Evolutionary conservation across 2,888 invertebrate species (phyloP).

Genomic region (Dicranocentrus wangi): DNA sequence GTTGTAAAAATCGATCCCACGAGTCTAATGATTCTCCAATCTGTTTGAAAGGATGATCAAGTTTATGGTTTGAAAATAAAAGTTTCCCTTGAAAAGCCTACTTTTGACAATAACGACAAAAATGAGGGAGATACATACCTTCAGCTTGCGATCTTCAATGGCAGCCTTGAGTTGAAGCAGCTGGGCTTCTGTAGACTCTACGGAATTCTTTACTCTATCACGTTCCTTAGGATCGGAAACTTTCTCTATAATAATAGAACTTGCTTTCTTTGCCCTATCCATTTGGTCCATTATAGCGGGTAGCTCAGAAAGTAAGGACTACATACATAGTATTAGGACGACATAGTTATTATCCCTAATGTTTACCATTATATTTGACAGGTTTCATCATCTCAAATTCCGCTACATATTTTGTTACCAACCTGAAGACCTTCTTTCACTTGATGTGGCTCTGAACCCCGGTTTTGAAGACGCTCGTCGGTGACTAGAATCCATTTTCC

Average conservation of each 20-base stretch:
- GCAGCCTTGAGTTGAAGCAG: slow-evolving; percentile 84
- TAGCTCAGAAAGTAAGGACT: slow-evolving; percentile 61
- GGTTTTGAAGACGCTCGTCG: slow-evolving; percentile 85
- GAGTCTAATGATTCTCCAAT: slow-evolving; percentile 91
- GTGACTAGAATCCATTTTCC: slow-evolving; percentile 89
- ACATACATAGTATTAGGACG: not conserved
- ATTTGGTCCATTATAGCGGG: slow-evolving; percentile 82
- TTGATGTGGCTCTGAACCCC: slow-evolving; percentile 84
- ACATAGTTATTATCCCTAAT: not conserved
- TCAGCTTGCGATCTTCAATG: slow-evolving; percentile 88
- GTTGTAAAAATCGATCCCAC: slow-evolving; percentile 88
- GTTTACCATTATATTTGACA: slow-evolving; percentile 14
- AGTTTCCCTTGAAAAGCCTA: too few relatives aligned
- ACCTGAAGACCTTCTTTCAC: slow-evolving; percentile 84
- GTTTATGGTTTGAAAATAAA: not conserved
- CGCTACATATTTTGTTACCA: slow-evolving; percentile 70
- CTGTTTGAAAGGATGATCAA: slow-evolving; percentile 45
- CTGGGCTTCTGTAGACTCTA: slow-evolving; percentile 85
- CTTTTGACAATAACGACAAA: too few relatives aligned
- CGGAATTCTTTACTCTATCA: slow-evolving; percentile 83
- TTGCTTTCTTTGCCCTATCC: slow-evolving; percentile 85
- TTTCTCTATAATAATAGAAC: slow-evolving; percentile 85
- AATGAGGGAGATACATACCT: too few relatives aligned
- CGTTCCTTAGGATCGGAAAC: slow-evolving; percentile 86
- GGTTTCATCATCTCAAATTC: too few relatives aligned